phyloP scores from a whole-genome alignment of 2,113 vertebrate species.

The Actinemys pallida region DNA sequence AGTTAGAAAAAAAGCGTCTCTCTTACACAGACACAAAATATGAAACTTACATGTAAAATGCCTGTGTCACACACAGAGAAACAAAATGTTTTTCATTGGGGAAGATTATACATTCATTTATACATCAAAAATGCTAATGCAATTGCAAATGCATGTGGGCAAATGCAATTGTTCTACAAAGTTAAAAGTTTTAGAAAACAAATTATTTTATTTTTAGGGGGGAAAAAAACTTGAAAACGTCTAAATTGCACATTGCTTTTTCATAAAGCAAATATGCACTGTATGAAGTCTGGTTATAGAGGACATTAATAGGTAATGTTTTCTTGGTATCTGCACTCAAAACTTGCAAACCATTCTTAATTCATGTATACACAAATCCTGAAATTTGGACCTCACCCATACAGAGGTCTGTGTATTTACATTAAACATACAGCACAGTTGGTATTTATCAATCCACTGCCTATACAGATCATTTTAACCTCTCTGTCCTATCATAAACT shows the following conservation, averaged over 20 bases:
- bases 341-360: neutral
- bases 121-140: neutral
- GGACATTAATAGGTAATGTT: neutral
- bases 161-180: neutral
- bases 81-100: rapidly evolving
- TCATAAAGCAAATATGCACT: neutral
- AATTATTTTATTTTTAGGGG: neutral
- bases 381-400: neutral
- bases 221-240: neutral
- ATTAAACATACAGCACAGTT: neutral
- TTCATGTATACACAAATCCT: neutral
- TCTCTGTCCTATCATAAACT: neutral
- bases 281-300: neutral
- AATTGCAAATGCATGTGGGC: neutral
- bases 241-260: neutral
- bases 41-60: neutral
- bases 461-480: neutral
- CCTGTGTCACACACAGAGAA: neutral
- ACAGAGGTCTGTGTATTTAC: neutral
- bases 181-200: neutral
- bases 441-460: neutral
- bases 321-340: neutral
- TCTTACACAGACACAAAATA: neutral
- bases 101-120: neutral
- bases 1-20: rapidly evolving